Percentiles rank a stretch among this genome's conserved stretches.
These are phyloP conservation scores for Okamejei kenojei DNA, from an alignment of 2,797 vertebrate genomes.

Conservation along the genomic window DNA sequence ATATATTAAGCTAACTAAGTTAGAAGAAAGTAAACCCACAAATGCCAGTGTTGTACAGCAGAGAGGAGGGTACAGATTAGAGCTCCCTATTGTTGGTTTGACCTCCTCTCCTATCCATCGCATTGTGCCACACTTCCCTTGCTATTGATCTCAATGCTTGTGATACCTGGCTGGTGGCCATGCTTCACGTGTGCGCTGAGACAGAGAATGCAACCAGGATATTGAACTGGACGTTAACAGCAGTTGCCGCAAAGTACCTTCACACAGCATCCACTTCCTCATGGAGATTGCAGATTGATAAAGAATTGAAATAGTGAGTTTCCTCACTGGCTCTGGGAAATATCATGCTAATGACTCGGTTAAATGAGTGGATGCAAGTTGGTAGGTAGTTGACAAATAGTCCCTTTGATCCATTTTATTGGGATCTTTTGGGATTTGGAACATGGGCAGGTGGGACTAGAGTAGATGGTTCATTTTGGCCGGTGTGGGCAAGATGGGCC, in stretches of 20 bases:
- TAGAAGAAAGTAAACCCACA: not conserved
- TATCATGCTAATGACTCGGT: not conserved
- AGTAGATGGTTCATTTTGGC: too few relatives aligned
- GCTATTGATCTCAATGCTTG: not conserved
- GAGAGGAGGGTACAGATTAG: not conserved
- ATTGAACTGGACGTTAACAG: not conserved
- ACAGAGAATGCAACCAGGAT: not conserved
- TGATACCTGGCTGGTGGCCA: not conserved
- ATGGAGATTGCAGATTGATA: not conserved
- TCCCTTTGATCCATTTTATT: not conserved
- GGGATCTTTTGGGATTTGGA: not conserved
- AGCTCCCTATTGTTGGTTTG: not conserved
- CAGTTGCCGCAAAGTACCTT: not conserved
- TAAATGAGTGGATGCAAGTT: too few relatives aligned
- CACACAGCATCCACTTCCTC: not conserved
- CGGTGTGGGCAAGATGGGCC: too few relatives aligned
- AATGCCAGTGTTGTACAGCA: not conserved
- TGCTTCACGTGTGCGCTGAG: not conserved
- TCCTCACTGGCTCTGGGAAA: not conserved
- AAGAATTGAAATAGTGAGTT: too few relatives aligned
- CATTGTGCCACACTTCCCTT: not conserved
- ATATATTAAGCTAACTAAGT: not conserved
- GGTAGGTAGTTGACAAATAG: not conserved
- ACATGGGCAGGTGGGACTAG: too few relatives aligned
- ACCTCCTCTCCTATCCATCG: not conserved